Conservation (phyloP, 1,140 invertebrate species). For the Uloborus diversus region DNA sequence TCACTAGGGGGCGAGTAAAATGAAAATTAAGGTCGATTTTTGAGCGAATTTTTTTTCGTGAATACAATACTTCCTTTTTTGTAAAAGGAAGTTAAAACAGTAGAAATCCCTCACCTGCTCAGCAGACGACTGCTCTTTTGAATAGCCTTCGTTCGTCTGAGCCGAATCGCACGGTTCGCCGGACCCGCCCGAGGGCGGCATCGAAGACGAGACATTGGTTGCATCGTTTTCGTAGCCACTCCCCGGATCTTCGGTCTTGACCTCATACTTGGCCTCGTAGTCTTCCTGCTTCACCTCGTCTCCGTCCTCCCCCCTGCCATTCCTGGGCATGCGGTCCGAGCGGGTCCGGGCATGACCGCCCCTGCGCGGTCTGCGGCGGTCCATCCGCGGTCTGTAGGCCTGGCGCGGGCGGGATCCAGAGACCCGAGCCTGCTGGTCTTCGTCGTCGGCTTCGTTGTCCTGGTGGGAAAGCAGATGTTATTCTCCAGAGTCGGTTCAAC, state of each 20-base stretch:
- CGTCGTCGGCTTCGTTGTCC: conserved; percentile 38
- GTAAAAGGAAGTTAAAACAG: too few relatives aligned
- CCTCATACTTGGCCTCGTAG: conserved; percentile 9
- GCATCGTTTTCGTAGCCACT: neutral
- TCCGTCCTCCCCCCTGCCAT: conserved; percentile 1
- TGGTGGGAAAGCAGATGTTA: neutral
- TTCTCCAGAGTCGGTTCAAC: neutral
- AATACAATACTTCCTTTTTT: neutral
- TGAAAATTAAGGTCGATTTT: neutral
- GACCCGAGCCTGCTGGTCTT: conserved; percentile 14
- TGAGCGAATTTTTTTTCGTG: neutral
- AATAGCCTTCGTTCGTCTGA: conserved; percentile 23
- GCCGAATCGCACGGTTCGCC: conserved; percentile 18
- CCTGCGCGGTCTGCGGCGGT: conserved; percentile 11
- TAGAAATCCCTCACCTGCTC: conserved; percentile 43
- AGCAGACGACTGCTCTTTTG: conserved; percentile 28
- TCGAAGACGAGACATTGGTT: conserved; percentile 12
- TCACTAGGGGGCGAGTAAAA: neutral
- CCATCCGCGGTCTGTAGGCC: conserved; percentile 28
- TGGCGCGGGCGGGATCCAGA: conserved; percentile 1
- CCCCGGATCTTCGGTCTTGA: conserved; percentile 10
- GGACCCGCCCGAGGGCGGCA: neutral
- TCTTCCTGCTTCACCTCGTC: neutral
- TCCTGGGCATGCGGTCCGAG: neutral
- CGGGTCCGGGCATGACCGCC: conserved; percentile 23